These are phyloP conservation scores for Amazona vittata DNA, from an alignment of 2,113 vertebrate species.

Conservation along the genomic window DNA sequence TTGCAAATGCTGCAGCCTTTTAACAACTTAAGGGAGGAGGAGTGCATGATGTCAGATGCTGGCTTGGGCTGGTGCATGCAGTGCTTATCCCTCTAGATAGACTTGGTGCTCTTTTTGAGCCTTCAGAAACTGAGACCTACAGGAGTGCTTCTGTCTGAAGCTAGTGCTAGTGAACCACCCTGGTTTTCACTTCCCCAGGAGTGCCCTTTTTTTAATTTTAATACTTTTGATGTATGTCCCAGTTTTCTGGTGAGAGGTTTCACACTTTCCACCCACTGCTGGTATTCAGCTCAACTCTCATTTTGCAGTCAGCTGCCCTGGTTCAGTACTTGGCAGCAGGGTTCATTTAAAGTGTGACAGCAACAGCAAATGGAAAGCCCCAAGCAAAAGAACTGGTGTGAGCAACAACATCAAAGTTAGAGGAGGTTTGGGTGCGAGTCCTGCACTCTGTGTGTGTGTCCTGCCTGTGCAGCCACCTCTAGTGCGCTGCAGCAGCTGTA, in stretches of 20 bases:
- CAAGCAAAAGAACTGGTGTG: background rate
- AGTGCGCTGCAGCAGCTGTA: background rate
- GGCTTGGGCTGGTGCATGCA: too few relatives aligned
- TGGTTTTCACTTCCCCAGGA: slow-evolving; percentile 14
- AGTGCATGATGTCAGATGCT: background rate
- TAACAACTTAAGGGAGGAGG: background rate
- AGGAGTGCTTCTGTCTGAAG: background rate
- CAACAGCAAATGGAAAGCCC: slow-evolving; percentile 22
- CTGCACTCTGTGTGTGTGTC: background rate
- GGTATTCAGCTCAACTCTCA: slow-evolving; percentile 32
- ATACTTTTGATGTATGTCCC: background rate
- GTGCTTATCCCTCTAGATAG: background rate
- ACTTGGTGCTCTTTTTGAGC: fast-evolving
- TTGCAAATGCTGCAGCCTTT: background rate
- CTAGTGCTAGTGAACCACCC: background rate
- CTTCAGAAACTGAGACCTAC: background rate
- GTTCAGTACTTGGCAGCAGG: background rate
- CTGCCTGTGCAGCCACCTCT: background rate
- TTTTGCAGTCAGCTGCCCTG: background rate
- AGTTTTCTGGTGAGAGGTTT: background rate
- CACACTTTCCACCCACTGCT: background rate
- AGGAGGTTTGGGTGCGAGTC: background rate
- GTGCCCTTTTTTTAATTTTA: background rate
- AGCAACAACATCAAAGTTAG: background rate
- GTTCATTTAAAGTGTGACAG: background rate